A percentile compares a stretch with the other conserved stretches of the same genome.
Conservation (phyloP, 2,888 invertebrate genomes). For the Apoderus coryli region DNA sequence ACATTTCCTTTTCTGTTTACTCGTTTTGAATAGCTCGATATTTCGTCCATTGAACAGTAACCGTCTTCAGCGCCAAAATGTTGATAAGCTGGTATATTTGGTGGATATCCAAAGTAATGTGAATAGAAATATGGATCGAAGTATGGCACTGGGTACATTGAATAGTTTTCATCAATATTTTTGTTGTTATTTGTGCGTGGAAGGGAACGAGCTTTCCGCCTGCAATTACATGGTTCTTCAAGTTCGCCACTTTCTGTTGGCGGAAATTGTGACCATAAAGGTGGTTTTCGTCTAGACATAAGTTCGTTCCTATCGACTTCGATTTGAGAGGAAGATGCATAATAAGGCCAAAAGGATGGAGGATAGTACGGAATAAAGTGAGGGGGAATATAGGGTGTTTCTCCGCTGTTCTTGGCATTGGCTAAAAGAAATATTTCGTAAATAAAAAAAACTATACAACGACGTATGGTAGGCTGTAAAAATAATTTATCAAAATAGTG, state of each 20-base stretch:
- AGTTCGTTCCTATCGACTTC: too few relatives aligned
- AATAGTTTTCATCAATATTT: slow-evolving; percentile 13
- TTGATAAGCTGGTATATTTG: slow-evolving; percentile 25
- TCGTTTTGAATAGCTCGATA: slow-evolving; percentile 22
- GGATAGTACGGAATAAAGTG: slow-evolving; percentile 23
- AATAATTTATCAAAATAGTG: too few relatives aligned
- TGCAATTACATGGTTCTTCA: slow-evolving; percentile 8
- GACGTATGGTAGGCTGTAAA: too few relatives aligned
- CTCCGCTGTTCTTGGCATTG: slow-evolving; percentile 28
- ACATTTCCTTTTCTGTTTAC: slow-evolving; percentile 28
- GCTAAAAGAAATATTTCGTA: slow-evolving; percentile 31
- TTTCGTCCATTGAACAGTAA: slow-evolving; percentile 35
- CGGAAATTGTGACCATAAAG: slow-evolving; percentile 4
- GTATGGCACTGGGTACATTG: slow-evolving; percentile 24
- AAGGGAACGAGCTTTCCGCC: too few relatives aligned
- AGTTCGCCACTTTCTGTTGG: neutral
- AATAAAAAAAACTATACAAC: too few relatives aligned
- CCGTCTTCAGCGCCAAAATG: slow-evolving; percentile 28
- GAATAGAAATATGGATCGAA: slow-evolving; percentile 29
- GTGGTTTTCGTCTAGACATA: slow-evolving; percentile 8
- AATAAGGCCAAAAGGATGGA: slow-evolving; percentile 25
- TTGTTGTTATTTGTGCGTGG: too few relatives aligned
- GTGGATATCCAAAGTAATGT: slow-evolving; percentile 27
- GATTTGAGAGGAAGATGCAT: too few relatives aligned
- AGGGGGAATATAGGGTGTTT: slow-evolving; percentile 22